A percentile compares a stretch with the other conserved stretches of the same genome.
phyloP scores from a whole-genome alignment of 2,888 invertebrate genomes.

The Drosophila neotestacea region DNA sequence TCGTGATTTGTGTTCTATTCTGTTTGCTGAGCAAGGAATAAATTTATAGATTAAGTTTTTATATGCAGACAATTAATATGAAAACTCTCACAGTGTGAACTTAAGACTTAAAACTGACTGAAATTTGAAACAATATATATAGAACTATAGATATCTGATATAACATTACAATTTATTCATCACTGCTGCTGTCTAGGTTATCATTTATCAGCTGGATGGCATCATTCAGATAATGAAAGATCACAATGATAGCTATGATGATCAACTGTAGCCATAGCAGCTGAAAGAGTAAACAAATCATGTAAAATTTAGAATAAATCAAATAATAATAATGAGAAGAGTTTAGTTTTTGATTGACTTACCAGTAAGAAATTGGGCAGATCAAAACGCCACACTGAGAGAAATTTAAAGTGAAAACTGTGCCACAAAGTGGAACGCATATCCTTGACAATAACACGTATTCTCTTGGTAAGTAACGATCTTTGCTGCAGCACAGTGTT shows the following conservation, averaged over 20 bases:
- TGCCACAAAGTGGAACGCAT: constrained; percentile 31
- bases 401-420: constrained; percentile 46
- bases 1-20: constrained; percentile 75
- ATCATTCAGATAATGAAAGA: constrained; percentile 47
- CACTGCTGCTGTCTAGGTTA: constrained; percentile 45
- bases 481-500: constrained; percentile 20
- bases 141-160: neutral
- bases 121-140: neutral
- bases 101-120: neutral
- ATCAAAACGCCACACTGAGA: constrained; percentile 49
- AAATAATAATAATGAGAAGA: neutral
- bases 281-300: constrained; percentile 29
- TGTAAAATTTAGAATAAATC: neutral
- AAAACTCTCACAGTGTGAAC: constrained; percentile 20
- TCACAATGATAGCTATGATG: constrained; percentile 49
- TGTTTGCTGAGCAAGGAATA: constrained; percentile 58
- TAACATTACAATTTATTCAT: constrained; percentile 25
- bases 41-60: constrained; percentile 78
- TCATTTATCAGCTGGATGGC: constrained; percentile 57
- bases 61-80: constrained; percentile 57
- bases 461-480: constrained; percentile 27
- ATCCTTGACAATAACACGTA: constrained; percentile 48
- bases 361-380: constrained; percentile 42
- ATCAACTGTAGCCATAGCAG: constrained; percentile 41
- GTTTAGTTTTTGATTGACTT: neutral